Evolutionary conservation across 1,140 invertebrate genomes (phyloP), one percentile per base, ranked within the genome.

Genomic region (Drosophila repleta): DNA sequence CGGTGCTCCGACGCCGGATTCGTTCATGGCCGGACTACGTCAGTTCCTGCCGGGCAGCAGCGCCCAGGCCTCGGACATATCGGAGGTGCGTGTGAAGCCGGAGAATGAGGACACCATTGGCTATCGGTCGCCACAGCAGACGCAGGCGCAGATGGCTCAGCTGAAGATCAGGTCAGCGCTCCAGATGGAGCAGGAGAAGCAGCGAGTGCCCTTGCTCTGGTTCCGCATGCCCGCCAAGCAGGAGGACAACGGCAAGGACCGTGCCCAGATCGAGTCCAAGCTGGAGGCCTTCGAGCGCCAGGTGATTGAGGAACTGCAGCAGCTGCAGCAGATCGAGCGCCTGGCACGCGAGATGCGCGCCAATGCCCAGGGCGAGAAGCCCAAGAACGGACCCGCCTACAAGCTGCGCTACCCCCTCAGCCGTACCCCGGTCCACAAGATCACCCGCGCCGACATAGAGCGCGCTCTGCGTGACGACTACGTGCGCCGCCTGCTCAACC

Each of bases 361-460:
- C 15, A 76, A 17, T 56, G 76, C 72, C 0, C 62, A 76, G 5
- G 46, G 39, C 0, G 39, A 32, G n/a, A 11, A 10, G 26, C 6
- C 35, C 1, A 24, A 15, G 7, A 35, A 35, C 3, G 20, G 8
- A 41, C 60, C 13, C 32, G 17, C 73, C 8, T 81, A 73, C 29
- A 70, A 67, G 39, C n/a, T 89, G 10, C 61, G 56, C 10, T 85
- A 88, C 60, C 69, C 84, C 0, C 39, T 91, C 1, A 91, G 75
- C 48, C 75, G 70, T 0, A 91, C 82, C 0, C 90, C 90, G 4
- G 75, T 91, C 0, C 83, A 91, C 29, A 90, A 91, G 70, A 91
- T 91, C 60, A 91, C 90, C 0, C 53, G 74, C 1, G 58, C 65
- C 4, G 90, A 91, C 32, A 90, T 91, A 37, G 90, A 91, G 62